Percentiles rank a stretch among this genome's conserved stretches.
These are phyloP conservation scores for human (Homo sapiens) DNA, from an alignment of 2,113 vertebrate species.

Conservation along the genomic window DNA sequence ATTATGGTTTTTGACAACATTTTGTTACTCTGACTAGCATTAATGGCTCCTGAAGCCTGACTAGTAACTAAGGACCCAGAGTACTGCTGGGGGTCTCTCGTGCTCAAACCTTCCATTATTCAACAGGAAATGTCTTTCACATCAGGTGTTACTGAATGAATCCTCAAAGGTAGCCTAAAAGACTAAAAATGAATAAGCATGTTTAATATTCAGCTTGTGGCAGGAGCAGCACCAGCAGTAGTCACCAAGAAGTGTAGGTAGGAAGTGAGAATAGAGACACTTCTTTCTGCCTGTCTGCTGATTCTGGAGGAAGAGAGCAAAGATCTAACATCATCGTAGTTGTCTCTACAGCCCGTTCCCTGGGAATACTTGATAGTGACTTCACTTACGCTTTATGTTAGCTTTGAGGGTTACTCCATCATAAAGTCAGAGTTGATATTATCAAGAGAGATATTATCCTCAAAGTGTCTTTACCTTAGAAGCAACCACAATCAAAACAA, in stretches of 20 bases:
- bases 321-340: background rate
- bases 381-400: background rate
- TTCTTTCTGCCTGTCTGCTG: background rate
- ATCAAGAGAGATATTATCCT: slow-evolving; percentile 1
- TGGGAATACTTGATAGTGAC: background rate
- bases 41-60: background rate
- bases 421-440: background rate
- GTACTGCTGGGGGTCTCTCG: background rate
- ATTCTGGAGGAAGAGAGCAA: background rate
- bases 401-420: background rate
- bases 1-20: slow-evolving; percentile 12
- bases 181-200: background rate
- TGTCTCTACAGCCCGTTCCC: background rate
- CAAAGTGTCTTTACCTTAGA: background rate
- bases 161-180: background rate
- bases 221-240: background rate
- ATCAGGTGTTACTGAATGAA: background rate
- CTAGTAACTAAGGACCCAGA: background rate
- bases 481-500: background rate
- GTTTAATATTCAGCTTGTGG: background rate
- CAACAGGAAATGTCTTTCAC: background rate
- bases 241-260: background rate
- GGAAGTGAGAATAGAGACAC: background rate
- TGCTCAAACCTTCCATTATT: background rate
- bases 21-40: background rate